Base-by-base conservation (phyloP, 2,113 vertebrate species). In the Salvelinus alpinus region DNA sequence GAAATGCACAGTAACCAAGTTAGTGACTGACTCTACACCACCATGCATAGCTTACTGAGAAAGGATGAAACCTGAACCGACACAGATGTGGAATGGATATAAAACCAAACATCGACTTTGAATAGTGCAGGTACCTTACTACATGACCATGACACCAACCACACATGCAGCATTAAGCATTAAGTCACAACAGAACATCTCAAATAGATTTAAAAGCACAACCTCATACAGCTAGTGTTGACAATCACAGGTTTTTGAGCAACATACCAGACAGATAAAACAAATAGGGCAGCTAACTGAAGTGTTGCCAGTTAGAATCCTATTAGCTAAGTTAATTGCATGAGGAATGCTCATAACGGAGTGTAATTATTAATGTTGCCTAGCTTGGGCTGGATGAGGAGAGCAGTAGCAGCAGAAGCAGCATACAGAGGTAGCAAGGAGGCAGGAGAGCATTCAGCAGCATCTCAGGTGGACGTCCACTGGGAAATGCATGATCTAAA, bases 251-350 rank as follows among this genome's bases (percentile, higher is more conserved):
- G 78, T 82, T 73, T 16, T 5, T 44, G 0, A 81, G 73, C 12
- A 59, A 59, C 7, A 0, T 67, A 70, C 76, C 38, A 72, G 57
- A 65, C 60, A 77, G 64, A 69, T 81, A 84, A 80, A 85, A 87
- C 86, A 89, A 87, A 22, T 72, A 51, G 65, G 78, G 77, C 78
- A 79, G 83, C 78, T 80, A 80, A 83, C 85, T 87, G 83, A 66
- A 22, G 48, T 75, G 81, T 76, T 88, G 86, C 86, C 88, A 86
- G 91, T 90, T 87, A 81, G 80, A 44, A 83, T 85, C 82, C 70
- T 76, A 90, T 90, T 90, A 88, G 84, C 80, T 80, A 78, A 85
- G 87, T 90, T 54, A 90, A 93, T 92, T 86, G 85, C 84, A 87
- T 88, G 80, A 88, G 80, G 75, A 89, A 88, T 89, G 80, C 77